phyloP scores from a whole-genome alignment of 1,140 invertebrate species.

The Camponotus vicinus region DNA sequence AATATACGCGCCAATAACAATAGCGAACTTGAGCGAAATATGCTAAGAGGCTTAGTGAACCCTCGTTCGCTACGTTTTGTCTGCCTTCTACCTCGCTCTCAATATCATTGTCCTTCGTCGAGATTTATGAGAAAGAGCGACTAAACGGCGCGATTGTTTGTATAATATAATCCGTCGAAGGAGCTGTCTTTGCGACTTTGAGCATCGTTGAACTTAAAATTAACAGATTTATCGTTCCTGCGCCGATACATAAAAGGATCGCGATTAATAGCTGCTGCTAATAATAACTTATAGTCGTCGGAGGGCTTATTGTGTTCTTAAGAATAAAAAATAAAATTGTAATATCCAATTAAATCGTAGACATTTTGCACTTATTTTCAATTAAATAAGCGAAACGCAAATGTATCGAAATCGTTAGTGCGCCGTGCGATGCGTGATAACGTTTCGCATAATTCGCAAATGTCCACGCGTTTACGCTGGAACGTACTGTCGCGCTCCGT shows the following conservation, averaged over 20 bases:
- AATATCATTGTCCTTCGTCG: conserved; percentile 53
- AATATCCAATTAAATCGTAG: conserved; percentile 9
- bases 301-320: background rate
- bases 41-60: conserved; percentile 81
- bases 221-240: conserved; percentile 48
- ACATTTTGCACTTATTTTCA: background rate
- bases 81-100: conserved; percentile 8
- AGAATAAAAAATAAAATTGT: background rate
- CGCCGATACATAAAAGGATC: conserved; percentile 22
- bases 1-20: conserved; percentile 80
- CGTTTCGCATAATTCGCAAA: conserved; percentile 33
- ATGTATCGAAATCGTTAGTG: background rate
- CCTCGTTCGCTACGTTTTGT: conserved; percentile 56
- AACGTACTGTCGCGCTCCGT: conserved; percentile 11
- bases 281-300: background rate
- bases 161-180: conserved; percentile 57
- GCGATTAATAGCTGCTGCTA: conserved; percentile 34
- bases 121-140: conserved; percentile 52
- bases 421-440: background rate
- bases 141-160: conserved; percentile 55
- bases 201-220: conserved; percentile 55
- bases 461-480: conserved; percentile 4
- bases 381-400: conserved; percentile 27
- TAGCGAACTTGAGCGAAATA: conserved; percentile 78
- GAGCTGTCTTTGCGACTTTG: conserved; percentile 37